These are phyloP conservation scores for Chrysina gloriosa DNA, from an alignment of 2,888 invertebrate species.

Conservation along the genomic window DNA sequence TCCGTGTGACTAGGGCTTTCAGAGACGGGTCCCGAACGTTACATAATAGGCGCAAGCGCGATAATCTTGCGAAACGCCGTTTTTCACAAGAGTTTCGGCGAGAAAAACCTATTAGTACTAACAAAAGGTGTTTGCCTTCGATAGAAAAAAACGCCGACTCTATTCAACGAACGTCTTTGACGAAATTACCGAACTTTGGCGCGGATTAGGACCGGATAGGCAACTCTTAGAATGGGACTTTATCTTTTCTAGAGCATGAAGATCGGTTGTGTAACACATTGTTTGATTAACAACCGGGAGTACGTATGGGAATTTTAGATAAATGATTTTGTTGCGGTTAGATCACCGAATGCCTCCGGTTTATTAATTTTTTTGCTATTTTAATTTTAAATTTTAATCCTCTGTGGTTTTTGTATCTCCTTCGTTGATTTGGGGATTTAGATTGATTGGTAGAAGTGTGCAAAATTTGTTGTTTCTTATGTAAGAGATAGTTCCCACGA, in stretches of 20 bases:
- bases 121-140: constrained; percentile 3
- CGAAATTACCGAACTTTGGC: neutral
- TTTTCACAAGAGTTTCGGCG: neutral
- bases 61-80: neutral
- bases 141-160: neutral
- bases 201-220: neutral
- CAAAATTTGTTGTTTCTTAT: too few species aligned
- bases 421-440: too few species aligned
- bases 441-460: too few species aligned
- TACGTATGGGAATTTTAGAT: neutral
- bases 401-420: too few species aligned
- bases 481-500: too few species aligned
- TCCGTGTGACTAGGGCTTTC: neutral
- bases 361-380: too few species aligned
- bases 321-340: neutral
- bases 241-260: neutral
- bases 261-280: neutral
- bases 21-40: neutral
- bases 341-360: too few species aligned
- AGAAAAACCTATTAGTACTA: constrained; percentile 7
- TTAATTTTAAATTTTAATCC: too few species aligned
- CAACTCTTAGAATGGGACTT: neutral
- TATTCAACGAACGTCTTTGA: constrained; percentile 1
- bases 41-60: neutral
- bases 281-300: neutral